phyloP scores from a whole-genome alignment of 2,113 vertebrate species.

The Equus quagga region DNA sequence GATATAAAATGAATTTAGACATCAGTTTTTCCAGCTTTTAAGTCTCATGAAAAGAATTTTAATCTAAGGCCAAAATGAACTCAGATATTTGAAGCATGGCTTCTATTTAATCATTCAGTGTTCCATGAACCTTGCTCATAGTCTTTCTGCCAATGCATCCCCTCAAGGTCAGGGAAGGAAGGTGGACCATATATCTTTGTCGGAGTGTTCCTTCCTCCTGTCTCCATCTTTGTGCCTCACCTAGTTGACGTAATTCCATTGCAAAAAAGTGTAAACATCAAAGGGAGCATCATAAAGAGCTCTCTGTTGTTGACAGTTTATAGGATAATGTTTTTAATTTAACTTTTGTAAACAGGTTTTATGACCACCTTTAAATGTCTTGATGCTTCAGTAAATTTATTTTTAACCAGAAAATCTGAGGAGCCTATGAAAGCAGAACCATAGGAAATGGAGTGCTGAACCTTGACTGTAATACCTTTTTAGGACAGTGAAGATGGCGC shows the following conservation, averaged over 20 bases:
- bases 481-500: background rate
- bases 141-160: background rate
- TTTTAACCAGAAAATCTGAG: conserved; percentile 60
- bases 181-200: background rate
- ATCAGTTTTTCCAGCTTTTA: conserved; percentile 50
- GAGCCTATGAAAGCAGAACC: conserved; percentile 62
- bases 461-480: background rate
- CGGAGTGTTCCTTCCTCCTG: background rate
- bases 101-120: background rate
- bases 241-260: background rate
- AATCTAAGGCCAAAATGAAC: conserved; percentile 22
- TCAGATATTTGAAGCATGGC: conserved; percentile 17
- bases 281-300: background rate
- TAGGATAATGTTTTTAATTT: conserved; percentile 40
- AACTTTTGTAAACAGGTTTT: conserved; percentile 70
- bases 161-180: background rate
- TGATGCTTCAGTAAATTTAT: conserved; percentile 68
- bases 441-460: conserved; percentile 68
- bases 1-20: conserved; percentile 47
- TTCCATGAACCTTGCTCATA: conserved; percentile 31
- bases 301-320: conserved; percentile 41
- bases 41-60: conserved; percentile 18
- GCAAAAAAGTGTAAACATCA: conserved; percentile 43
- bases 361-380: conserved; percentile 65
- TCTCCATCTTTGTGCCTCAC: background rate